These are phyloP conservation scores for Typhlomys cinereus DNA, from an alignment of 2,113 vertebrate genomes.

Conservation along the genomic window DNA sequence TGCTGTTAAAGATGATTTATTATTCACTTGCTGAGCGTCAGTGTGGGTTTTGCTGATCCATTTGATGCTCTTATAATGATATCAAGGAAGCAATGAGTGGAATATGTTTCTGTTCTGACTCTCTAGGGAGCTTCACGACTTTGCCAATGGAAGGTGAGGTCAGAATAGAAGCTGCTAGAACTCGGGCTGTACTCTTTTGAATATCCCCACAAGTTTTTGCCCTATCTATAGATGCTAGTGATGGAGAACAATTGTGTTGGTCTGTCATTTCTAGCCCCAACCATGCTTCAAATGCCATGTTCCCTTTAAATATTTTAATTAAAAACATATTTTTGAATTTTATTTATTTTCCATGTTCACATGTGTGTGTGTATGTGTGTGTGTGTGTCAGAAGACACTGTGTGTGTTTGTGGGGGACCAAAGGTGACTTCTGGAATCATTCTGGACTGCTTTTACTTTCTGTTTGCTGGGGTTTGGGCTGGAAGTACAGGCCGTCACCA, in stretches of 20 bases:
- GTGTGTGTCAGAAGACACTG: too few species aligned
- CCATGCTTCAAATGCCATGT: background rate
- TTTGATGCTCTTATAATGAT: background rate
- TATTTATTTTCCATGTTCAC: too few species aligned
- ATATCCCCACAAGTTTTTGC: background rate
- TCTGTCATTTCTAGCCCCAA: background rate
- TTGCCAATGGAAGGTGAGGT: background rate
- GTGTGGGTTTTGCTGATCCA: background rate
- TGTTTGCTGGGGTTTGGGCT: too few species aligned
- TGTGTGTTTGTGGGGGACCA: too few species aligned
- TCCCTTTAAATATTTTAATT: background rate
- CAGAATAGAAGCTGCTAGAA: background rate
- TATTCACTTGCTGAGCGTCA: conserved; percentile 33
- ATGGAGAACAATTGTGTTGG: background rate
- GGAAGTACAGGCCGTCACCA: too few species aligned
- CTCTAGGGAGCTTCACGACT: background rate
- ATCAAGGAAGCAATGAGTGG: conserved; percentile 30
- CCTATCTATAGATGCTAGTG: background rate
- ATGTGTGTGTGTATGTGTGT: too few species aligned
- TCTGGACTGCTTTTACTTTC: too few species aligned
- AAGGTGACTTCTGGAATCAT: too few species aligned
- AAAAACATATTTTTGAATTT: too few species aligned
- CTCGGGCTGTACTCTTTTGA: background rate
- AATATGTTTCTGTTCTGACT: conserved; percentile 7
- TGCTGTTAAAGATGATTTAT: conserved; percentile 40